These are phyloP conservation scores for Diglossa brunneiventris DNA, from an alignment of 2,113 vertebrate species.

Conservation along the genomic window DNA sequence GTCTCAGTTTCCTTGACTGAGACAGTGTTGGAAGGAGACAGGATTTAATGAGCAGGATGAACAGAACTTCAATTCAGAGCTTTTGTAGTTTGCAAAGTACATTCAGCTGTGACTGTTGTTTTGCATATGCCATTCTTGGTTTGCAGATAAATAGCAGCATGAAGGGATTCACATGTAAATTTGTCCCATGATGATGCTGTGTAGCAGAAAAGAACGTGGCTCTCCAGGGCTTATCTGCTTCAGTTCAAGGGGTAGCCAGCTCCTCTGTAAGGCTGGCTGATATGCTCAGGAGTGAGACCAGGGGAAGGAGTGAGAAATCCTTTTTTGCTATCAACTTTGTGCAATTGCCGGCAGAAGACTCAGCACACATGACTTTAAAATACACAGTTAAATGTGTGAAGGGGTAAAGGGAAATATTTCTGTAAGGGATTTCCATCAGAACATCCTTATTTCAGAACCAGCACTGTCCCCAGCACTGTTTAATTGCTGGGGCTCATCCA, in stretches of 20 bases:
- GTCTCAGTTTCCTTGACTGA: background rate
- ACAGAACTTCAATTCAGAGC: background rate
- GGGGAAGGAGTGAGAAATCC: background rate
- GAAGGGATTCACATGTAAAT: background rate
- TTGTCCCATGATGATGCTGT: background rate
- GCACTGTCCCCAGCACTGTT: rapidly evolving
- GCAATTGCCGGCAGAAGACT: background rate
- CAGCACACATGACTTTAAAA: background rate
- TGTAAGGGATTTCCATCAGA: background rate
- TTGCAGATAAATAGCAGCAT: background rate
- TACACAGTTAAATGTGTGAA: too few relatives aligned
- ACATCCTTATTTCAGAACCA: background rate
- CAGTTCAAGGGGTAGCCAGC: background rate
- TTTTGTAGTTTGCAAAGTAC: background rate
- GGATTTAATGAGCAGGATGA: background rate
- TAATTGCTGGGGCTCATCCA: background rate
- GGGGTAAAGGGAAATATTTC: background rate
- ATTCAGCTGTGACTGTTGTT: background rate
- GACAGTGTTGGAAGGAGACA: background rate
- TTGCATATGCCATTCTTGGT: background rate
- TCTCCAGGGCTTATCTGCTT: background rate
- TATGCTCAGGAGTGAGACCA: background rate
- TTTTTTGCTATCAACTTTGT: background rate
- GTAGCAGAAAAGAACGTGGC: background rate
- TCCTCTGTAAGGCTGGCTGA: background rate